Evolutionary conservation across 1,140 invertebrate genomes (phyloP).

Genomic region (Sitophilus oryzae): DNA sequence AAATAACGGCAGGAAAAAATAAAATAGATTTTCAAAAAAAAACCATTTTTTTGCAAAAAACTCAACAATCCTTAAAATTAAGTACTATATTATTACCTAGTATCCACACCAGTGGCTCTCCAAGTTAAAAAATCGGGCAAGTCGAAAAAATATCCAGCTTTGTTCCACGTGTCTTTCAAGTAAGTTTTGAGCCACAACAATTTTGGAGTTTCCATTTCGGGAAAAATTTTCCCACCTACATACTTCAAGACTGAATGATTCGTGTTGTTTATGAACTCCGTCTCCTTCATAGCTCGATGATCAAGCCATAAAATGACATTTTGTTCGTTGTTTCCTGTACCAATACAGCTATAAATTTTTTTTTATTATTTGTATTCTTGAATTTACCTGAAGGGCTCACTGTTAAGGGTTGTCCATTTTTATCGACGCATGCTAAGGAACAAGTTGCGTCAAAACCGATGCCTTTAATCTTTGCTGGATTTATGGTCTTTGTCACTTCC

Average conservation of each 20-base stretch:
- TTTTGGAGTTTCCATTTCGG: constrained; percentile 95
- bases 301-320: constrained; percentile 98
- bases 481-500: constrained; percentile 55
- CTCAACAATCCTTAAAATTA: no score
- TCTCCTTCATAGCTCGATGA: constrained; percentile 79
- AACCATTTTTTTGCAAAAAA: background rate
- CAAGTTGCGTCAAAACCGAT: constrained; percentile 96
- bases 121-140: constrained; percentile 92
- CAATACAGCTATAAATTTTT: background rate
- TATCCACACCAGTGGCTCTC: constrained; percentile 74
- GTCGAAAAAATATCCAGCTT: constrained; percentile 77
- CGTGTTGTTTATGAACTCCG: constrained; percentile 72
- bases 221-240: constrained; percentile 85
- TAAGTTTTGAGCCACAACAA: constrained; percentile 90
- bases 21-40: no score
- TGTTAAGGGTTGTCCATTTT: constrained; percentile 62
- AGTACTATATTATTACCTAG: constrained; percentile 52
- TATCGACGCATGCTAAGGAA: constrained; percentile 78
- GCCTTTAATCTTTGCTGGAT: constrained; percentile 60
- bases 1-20: no score
- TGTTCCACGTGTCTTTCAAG: constrained; percentile 61
- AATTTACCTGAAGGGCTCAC: constrained; percentile 64
- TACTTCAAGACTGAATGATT: constrained; percentile 73
- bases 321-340: constrained; percentile 57
- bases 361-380: background rate